Percentiles rank a stretch among this genome's conserved stretches.
phyloP scores from a whole-genome alignment of 2,113 vertebrate species.

The Pangasianodon gigas region DNA sequence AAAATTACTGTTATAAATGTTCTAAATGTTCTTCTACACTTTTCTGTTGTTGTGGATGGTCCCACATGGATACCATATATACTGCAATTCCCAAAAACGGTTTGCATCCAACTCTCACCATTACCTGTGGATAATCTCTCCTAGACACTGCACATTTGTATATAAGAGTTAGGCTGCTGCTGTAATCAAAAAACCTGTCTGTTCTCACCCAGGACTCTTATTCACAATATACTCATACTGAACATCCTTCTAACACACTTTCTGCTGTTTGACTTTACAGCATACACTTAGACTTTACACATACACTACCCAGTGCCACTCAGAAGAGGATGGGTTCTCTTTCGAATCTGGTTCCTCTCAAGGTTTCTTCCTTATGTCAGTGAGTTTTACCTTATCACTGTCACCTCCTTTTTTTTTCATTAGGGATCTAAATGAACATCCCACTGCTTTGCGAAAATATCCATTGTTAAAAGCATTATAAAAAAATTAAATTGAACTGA shows the following conservation, averaged over 20 bases:
- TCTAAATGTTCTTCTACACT: background rate
- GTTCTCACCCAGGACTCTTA: background rate
- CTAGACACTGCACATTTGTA: background rate
- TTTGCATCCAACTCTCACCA: background rate
- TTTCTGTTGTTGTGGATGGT: background rate
- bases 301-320: background rate
- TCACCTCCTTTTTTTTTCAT: background rate
- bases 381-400: too few species aligned
- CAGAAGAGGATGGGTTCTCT: background rate
- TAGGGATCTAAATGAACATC: background rate
- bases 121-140: background rate
- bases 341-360: background rate
- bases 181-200: background rate
- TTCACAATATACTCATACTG: background rate
- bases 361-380: background rate
- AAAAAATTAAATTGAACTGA: background rate
- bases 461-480: background rate
- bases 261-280: background rate
- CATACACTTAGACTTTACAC: background rate
- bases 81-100: background rate
- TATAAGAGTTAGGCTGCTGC: background rate
- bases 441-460: background rate
- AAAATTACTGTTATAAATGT: too few species aligned
- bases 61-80: too few species aligned
- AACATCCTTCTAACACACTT: background rate